Conservation (phyloP, 2,888 invertebrate genomes). For the Deilephila elpenor region DNA sequence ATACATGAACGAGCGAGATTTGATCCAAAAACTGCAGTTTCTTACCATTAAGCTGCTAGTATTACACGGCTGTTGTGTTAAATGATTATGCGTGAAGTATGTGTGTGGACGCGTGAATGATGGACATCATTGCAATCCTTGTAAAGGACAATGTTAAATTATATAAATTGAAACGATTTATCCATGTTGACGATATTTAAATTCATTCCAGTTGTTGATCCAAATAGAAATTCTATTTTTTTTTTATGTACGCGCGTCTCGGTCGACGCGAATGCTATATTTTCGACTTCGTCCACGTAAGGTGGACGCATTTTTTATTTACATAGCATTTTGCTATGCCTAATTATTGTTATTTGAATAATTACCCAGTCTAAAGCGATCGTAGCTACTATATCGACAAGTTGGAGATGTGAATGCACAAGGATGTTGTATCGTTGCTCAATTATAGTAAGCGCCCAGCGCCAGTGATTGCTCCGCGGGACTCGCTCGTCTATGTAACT, state of each 20-base stretch:
- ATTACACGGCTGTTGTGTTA: conserved; percentile 10
- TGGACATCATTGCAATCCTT: conserved; percentile 25
- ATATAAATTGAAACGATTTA: conserved; percentile 20
- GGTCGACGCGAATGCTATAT: neutral
- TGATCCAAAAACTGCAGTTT: conserved; percentile 5
- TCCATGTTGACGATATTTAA: conserved; percentile 22
- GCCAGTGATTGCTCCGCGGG: neutral
- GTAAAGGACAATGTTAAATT: conserved; percentile 23
- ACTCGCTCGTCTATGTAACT: conserved; percentile 48
- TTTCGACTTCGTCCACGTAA: conserved; percentile 14
- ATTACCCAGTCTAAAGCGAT: neutral
- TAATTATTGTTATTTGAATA: conserved; percentile 15
- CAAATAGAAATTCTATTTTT: conserved; percentile 22
- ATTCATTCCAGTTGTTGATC: conserved; percentile 23
- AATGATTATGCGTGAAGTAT: conserved; percentile 6
- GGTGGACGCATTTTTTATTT: conserved; percentile 8
- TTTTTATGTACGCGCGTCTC: conserved; percentile 15
- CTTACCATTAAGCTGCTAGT: conserved; percentile 3
- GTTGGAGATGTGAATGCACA: conserved; percentile 1
- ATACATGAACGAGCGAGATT: conserved; percentile 31
- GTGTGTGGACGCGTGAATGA: neutral
- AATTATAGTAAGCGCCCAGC: conserved; percentile 19
- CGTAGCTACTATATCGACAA: conserved; percentile 3
- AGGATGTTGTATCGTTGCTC: conserved; percentile 20
- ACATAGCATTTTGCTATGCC: conserved; percentile 15